phyloP scores from a whole-genome alignment of 2,888 invertebrate genomes.

The Clanis bilineata region DNA sequence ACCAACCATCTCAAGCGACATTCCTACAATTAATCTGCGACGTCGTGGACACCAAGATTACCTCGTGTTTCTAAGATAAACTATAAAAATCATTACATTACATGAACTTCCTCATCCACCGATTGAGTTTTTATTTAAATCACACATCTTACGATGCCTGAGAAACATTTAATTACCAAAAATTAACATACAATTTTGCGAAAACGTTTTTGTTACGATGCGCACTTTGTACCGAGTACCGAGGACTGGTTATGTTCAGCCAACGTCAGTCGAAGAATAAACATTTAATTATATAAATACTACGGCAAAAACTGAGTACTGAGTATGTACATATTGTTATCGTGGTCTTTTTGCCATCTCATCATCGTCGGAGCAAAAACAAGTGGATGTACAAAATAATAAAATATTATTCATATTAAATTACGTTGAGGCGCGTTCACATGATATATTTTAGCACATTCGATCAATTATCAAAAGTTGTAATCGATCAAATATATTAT shows the following conservation, averaged over 20 bases:
- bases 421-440: background rate
- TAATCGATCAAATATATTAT: too few species aligned
- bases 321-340: background rate
- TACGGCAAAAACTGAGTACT: background rate
- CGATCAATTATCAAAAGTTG: background rate
- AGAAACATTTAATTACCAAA: conserved; percentile 14
- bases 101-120: background rate
- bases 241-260: conserved; percentile 5
- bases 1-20: too few species aligned
- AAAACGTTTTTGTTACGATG: conserved; percentile 13
- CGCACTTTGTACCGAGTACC: conserved; percentile 13
- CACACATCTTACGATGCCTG: background rate
- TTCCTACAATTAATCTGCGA: too few species aligned
- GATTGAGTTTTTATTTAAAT: background rate
- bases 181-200: conserved; percentile 19
- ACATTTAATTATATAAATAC: conserved; percentile 12
- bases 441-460: background rate
- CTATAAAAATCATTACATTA: background rate
- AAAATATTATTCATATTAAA: conserved; percentile 10
- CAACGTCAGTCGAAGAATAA: background rate
- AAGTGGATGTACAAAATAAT: conserved; percentile 14
- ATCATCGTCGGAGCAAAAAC: conserved; percentile 14
- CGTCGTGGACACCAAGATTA: too few species aligned
- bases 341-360: conserved; percentile 5
- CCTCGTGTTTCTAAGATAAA: background rate